Evolutionary conservation across 1,140 invertebrate genomes (phyloP).

Genomic region (Camponotus pennsylvanicus): DNA sequence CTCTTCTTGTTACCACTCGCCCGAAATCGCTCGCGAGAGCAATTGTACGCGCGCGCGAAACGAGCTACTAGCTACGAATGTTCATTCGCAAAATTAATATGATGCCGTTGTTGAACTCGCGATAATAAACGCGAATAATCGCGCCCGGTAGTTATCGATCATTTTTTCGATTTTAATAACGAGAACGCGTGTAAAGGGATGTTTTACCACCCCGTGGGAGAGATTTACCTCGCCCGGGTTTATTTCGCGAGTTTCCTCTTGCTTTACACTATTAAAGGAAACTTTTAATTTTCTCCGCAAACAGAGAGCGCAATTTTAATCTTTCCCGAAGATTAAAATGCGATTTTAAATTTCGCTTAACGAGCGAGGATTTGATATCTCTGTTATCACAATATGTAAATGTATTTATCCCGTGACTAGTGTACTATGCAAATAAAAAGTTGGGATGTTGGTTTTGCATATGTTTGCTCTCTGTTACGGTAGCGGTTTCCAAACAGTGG

Average conservation of each 20-base stretch:
- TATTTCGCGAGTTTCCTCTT: not conserved
- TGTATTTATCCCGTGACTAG: constrained; percentile 35
- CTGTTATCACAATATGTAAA: not conserved
- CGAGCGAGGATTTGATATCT: constrained; percentile 2
- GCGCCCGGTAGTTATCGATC: not conserved
- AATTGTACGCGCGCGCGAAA: constrained; percentile 33
- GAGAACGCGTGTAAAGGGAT: not conserved
- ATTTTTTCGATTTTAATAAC: constrained; percentile 7
- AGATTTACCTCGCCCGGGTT: not conserved
- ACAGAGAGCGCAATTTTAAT: constrained; percentile 5
- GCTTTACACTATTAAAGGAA: not conserved
- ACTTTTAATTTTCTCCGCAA: not conserved
- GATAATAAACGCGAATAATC: constrained; percentile 27
- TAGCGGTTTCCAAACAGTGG: constrained; percentile 46
- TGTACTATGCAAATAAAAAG: constrained; percentile 37
- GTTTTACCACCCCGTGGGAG: not conserved
- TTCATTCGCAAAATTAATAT: constrained; percentile 52
- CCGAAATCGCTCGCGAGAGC: constrained; percentile 64
- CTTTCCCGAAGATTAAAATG: not conserved
- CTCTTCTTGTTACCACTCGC: constrained; percentile 4
- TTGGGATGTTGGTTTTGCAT: constrained; percentile 44
- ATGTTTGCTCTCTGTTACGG: constrained; percentile 34
- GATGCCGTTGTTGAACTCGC: not conserved
- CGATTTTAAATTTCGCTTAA: constrained; percentile 8
- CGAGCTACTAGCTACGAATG: constrained; percentile 42